Base-by-base conservation (phyloP, 2,113 vertebrate species). In the Tupaia chinensis region DNA sequence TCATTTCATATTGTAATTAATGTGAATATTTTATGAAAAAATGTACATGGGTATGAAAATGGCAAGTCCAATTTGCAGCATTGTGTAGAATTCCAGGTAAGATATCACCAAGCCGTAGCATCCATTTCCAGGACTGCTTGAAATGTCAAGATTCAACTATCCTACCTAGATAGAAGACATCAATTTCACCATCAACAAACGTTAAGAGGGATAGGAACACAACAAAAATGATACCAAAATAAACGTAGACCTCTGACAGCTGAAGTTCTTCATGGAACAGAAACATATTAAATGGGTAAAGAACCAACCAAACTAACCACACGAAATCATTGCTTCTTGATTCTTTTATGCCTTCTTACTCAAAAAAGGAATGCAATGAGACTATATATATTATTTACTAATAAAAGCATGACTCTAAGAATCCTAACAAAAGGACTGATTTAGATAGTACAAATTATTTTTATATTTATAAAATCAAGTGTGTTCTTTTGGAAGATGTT, bases 11-110 rank as follows among this genome's bases (percentile, higher is more conserved):
- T 83, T 74, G 15, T 53, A 89, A 91, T 74, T 63, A 53, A 15
- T 83, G 70, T 83, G n/a, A 89, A 86, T 69, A 69, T 95, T 84
- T 73, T 85, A 95, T 85, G 61, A 16, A 83, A 96, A 96, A 89
- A 77, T 58, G 60, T 60, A 61, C 22, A 5, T 29, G 15, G 74
- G 11, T 60, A 89, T 61, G 53, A 94, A 95, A 89, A 94, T 66
- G 68, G 73, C 63, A 97, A 82, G 29, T 85, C 44, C 53, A 61
- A 15, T 78, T 65, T 76, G 74, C 54, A 79, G 78, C 73, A 65
- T 73, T 86, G 27, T 32, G 14, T 68, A 69, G 34, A 91, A 93
- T 85, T 80, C 72, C 25, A 66, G 80, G 56, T 10, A 44, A 70
- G 29, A 14, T 22, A 83, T 56, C 76, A 87, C 76, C n/a, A 68